Evolutionary conservation across 2,113 vertebrate species (phyloP).

Genomic region (Boleophthalmus pectinirostris): DNA sequence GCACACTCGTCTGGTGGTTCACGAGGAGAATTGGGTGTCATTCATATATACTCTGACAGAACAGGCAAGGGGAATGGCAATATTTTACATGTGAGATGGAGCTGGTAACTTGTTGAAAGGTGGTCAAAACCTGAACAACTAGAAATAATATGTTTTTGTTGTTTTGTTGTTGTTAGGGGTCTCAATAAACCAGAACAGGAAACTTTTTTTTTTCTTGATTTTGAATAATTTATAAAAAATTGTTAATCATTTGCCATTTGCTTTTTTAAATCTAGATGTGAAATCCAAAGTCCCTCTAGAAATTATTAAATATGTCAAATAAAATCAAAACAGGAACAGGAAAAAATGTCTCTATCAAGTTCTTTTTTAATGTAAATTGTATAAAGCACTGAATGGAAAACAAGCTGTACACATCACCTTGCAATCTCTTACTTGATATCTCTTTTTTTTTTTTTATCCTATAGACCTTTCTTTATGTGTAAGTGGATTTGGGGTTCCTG

Average conservation of each 20-base stretch:
- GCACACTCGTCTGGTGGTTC: constrained; percentile 56
- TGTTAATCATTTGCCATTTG: not conserved
- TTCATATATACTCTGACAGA: constrained; percentile 35
- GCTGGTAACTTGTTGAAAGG: constrained; percentile 2
- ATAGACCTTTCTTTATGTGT: constrained; percentile 25
- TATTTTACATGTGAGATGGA: constrained; percentile 30
- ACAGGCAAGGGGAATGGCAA: constrained; percentile 50
- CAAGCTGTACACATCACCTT: no score
- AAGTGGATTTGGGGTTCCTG: constrained; percentile 35
- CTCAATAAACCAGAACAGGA: no score
- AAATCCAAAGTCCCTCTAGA: not conserved
- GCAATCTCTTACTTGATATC: constrained; percentile 7
- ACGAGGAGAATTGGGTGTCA: constrained; percentile 50
- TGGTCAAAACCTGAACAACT: not conserved
- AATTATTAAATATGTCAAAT: not conserved
- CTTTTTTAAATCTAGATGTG: not conserved
- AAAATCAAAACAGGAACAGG: no score
- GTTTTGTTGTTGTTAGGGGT: not conserved
- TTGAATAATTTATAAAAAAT: no score
- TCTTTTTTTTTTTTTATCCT: not conserved
- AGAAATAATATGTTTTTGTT: not conserved
- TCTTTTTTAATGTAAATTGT: no score
- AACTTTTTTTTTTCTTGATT: no score
- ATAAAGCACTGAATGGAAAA: no score
- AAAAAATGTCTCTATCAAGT: no score